Percentiles rank a stretch among this genome's conserved stretches.
Conservation (phyloP, 2,888 invertebrate genomes). For the Leptura quadrifasciata region DNA sequence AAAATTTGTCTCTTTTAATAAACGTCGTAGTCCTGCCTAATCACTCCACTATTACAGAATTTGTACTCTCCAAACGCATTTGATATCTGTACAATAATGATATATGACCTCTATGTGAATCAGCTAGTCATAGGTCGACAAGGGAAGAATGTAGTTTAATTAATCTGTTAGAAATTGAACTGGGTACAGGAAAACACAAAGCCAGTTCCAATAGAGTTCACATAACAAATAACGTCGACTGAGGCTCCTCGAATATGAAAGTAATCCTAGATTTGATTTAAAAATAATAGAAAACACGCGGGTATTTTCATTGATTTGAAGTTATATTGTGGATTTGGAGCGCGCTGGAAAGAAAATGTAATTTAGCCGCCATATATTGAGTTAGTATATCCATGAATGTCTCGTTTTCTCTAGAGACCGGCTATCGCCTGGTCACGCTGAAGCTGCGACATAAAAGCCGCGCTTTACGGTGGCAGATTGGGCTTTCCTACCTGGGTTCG, state of each 20-base stretch:
- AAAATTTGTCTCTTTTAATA: too few relatives aligned
- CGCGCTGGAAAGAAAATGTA: constrained; percentile 51
- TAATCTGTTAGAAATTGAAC: too few relatives aligned
- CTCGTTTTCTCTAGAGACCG: constrained; percentile 50
- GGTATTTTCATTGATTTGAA: constrained; percentile 53
- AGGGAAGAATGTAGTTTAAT: too few relatives aligned
- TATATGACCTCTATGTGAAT: too few relatives aligned
- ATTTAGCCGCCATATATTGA: constrained; percentile 53
- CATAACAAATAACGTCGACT: constrained; percentile 40
- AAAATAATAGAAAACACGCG: constrained; percentile 54
- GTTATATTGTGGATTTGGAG: constrained; percentile 51
- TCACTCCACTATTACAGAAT: too few relatives aligned
- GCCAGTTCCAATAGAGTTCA: constrained; percentile 17
- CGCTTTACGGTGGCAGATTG: constrained; percentile 58
- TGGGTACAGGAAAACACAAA: neutral
- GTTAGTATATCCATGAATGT: constrained; percentile 55
- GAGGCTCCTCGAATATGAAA: constrained; percentile 32
- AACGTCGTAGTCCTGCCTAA: too few relatives aligned
- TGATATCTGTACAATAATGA: too few relatives aligned
- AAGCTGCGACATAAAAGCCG: constrained; percentile 53
- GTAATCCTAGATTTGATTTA: constrained; percentile 49
- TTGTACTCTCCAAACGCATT: too few relatives aligned
- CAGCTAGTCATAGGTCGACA: too few relatives aligned
- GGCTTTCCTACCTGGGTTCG: constrained; percentile 47
- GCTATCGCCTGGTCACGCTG: constrained; percentile 51